Conservation (phyloP, 2,888 invertebrate species). For the Mimas tiliae region DNA sequence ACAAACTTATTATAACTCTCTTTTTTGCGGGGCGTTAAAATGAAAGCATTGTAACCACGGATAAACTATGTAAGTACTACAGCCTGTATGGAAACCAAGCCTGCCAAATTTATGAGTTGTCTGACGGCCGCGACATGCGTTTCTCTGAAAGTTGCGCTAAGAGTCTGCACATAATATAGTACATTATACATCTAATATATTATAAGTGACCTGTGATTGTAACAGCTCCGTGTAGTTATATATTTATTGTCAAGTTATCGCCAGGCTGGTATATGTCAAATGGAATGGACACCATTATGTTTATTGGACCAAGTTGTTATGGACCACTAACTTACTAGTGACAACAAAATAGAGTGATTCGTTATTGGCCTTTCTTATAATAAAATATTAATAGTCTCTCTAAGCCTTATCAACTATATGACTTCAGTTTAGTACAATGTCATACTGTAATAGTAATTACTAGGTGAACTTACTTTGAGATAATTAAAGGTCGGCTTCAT, state of each 20-base stretch:
- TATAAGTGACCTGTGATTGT: too few relatives aligned
- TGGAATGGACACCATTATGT: conserved; percentile 49
- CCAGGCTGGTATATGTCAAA: conserved; percentile 45
- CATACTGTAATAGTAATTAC: conserved; percentile 6
- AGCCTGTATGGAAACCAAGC: too few relatives aligned
- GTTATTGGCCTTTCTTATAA: conserved; percentile 17
- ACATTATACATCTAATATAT: too few relatives aligned
- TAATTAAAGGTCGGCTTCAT: not conserved
- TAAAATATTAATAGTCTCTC: conserved; percentile 23
- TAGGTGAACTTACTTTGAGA: not conserved
- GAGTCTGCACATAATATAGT: too few relatives aligned
- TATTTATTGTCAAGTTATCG: conserved; percentile 42
- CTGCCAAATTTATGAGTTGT: too few relatives aligned
- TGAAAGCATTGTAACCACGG: not conserved
- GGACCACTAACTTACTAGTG: conserved; percentile 32
- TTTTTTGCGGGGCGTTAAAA: not conserved
- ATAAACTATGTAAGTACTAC: too few relatives aligned
- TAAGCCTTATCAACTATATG: conserved; percentile 12
- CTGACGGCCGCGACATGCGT: too few relatives aligned
- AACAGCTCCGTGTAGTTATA: conserved; percentile 27
- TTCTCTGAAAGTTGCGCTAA: too few relatives aligned
- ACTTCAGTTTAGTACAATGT: not conserved
- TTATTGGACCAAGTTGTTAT: conserved; percentile 46
- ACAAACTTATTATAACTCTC: too few relatives aligned
- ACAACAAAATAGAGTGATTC: conserved; percentile 36